phyloP scores from a whole-genome alignment of 2,888 invertebrate genomes.

The Dolichopus griseipennis region DNA sequence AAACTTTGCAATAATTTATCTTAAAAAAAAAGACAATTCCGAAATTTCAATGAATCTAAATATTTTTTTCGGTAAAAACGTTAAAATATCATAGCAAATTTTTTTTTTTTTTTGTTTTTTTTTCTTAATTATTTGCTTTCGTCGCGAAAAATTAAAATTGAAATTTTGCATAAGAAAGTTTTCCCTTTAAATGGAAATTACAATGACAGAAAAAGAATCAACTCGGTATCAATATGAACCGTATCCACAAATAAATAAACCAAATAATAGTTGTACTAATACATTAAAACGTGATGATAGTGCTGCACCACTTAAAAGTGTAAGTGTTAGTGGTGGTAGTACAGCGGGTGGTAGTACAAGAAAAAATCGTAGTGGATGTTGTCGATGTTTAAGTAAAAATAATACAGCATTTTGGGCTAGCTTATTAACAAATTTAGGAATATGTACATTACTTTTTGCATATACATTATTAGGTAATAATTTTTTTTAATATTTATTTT shows the following conservation, averaged over 20 bases:
- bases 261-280: conserved; percentile 9
- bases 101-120: too few relatives aligned
- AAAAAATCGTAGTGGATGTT: conserved; percentile 24
- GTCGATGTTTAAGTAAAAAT: conserved; percentile 26
- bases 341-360: conserved; percentile 9
- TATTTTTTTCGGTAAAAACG: too few relatives aligned
- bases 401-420: conserved; percentile 50
- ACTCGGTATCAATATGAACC: conserved; percentile 10
- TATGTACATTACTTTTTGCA: conserved; percentile 70
- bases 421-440: conserved; percentile 70
- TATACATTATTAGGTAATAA: conserved; percentile 59
- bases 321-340: conserved; percentile 23
- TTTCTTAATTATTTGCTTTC: too few relatives aligned
- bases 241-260: conserved; percentile 8
- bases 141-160: too few relatives aligned
- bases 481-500: too few relatives aligned
- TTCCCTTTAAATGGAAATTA: conserved; percentile 7
- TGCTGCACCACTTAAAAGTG: conserved; percentile 13
- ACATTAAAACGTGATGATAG: conserved; percentile 7
- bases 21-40: too few relatives aligned
- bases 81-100: too few relatives aligned
- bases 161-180: too few relatives aligned
- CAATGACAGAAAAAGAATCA: conserved; percentile 10
- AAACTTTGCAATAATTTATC: too few relatives aligned
- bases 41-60: too few relatives aligned